Base-by-base conservation (phyloP, 1,140 invertebrate genomes). In the Drosophila rufa region DNA sequence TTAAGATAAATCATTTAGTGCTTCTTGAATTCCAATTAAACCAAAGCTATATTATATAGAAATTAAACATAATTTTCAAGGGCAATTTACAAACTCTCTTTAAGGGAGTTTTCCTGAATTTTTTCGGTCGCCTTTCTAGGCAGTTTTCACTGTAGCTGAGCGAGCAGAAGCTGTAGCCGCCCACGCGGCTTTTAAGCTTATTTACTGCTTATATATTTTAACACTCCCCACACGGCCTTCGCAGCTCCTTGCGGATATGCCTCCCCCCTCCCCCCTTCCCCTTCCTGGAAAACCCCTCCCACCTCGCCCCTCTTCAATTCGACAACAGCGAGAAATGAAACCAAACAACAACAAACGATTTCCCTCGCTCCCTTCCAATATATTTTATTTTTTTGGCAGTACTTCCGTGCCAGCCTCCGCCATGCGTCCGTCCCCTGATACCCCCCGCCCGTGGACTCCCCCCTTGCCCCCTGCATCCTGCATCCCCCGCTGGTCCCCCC, bases 181-280 rank as follows among this genome's bases (percentile, higher is more conserved):
- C 71, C 69, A 71, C 66, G 61, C 81, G 84, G 82, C 83, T 80
- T 90, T 89, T 84, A 80, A 89, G 85, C 85, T 89, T 89, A 89
- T 89, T 89, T 89, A 89, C 85, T 90, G 78, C 85, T 89, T 90
- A 90, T 89, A 83, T 87, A 89, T 89, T 83, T 89, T 77, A 87
- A 80, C 84, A 79, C 75, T 58, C 56, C 19, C 50, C 47, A 25
- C 33, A 38, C 33, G 14, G 22, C 61, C 19, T 25, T 43, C 42
- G 48, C 68, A 50, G 68, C 67, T 42, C 30, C 62, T 42, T 27
- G 19, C 33, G 61, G 36, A 67, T 40, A 68, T 75, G 53, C 5
- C 40, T 4, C n/a, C 22, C 38, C 48, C 40, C 30, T 7, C 19
- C 22, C 22, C 22, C 22, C 22, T 22, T 2, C 2, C n/a, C 9